These are phyloP conservation scores for Ctenicera cuprea DNA, from an alignment of 2,888 invertebrate genomes.

Conservation along the genomic window DNA sequence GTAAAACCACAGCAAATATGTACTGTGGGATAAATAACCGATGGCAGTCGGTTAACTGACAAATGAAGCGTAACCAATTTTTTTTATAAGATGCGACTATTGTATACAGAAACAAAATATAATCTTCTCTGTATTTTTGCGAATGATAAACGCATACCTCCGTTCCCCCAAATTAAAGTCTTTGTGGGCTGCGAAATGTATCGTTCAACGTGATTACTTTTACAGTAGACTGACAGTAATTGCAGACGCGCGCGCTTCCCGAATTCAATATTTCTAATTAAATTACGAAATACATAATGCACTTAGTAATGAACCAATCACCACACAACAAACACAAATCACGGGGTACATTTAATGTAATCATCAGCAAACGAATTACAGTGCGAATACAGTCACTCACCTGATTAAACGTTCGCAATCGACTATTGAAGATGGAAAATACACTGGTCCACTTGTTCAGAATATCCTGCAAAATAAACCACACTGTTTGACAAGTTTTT, in stretches of 20 bases:
- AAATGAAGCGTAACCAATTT: too few relatives aligned
- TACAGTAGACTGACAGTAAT: conserved; percentile 31
- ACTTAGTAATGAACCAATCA: conserved; percentile 59
- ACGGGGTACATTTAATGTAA: conserved; percentile 61
- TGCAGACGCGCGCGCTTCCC: conserved; percentile 13
- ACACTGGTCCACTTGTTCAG: conserved; percentile 55
- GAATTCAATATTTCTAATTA: conserved; percentile 52
- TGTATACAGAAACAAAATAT: conserved; percentile 13
- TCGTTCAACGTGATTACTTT: conserved; percentile 35
- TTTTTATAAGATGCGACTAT: not conserved
- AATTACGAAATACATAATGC: conserved; percentile 55
- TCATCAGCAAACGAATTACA: conserved; percentile 62
- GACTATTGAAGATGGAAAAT: conserved; percentile 5
- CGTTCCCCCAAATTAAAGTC: conserved; percentile 25
- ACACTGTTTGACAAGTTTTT: conserved; percentile 57
- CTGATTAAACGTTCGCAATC: conserved; percentile 50
- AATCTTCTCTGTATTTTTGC: conserved; percentile 27
- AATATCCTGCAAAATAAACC: conserved; percentile 62
- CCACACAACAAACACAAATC: conserved; percentile 63
- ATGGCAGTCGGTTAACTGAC: too few relatives aligned
- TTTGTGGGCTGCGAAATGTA: conserved; percentile 31
- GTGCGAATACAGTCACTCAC: conserved; percentile 60
- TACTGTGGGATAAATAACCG: too few relatives aligned
- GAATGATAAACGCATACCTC: conserved; percentile 25
- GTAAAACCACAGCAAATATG: too few relatives aligned